Conservation (phyloP, 2,797 vertebrate species). For the Argyrosomus regius region DNA sequence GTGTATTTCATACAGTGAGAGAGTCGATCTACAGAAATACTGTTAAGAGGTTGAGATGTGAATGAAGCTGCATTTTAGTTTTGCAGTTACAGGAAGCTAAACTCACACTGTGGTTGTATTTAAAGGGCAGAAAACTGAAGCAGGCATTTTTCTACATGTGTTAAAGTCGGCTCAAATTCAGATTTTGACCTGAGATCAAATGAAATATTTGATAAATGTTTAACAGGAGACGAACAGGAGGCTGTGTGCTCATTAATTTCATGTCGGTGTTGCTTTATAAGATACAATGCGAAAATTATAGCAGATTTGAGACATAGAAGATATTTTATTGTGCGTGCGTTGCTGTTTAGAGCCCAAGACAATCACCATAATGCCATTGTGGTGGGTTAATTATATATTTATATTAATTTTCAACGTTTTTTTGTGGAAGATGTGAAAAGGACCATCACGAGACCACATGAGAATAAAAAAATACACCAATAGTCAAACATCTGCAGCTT, state of each 20-base stretch:
- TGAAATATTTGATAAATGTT: not conserved
- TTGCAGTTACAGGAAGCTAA: constrained; percentile 13
- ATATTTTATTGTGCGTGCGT: no score
- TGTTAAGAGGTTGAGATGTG: constrained; percentile 15
- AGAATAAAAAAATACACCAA: constrained; percentile 2
- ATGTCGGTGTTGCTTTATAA: not conserved
- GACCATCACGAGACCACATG: not conserved
- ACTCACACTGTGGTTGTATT: not conserved
- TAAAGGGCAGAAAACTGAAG: not conserved
- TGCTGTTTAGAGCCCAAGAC: not conserved
- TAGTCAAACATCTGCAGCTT: not conserved
- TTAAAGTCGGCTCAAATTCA: not conserved
- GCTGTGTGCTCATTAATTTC: not conserved
- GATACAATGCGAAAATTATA: not conserved
- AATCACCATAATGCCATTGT: not conserved
- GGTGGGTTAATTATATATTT: not conserved
- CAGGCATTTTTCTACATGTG: not conserved
- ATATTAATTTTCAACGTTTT: not conserved
- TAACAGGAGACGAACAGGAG: constrained; percentile 17
- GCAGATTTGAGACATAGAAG: not conserved
- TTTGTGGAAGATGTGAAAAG: not conserved
- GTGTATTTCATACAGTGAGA: constrained; percentile 46
- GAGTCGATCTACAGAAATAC: constrained; percentile 37
- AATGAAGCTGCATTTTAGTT: constrained; percentile 26
- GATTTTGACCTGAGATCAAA: not conserved